Evolutionary conservation across 2,113 vertebrate species (phyloP).

Genomic region (Elaphurus davidianus): DNA sequence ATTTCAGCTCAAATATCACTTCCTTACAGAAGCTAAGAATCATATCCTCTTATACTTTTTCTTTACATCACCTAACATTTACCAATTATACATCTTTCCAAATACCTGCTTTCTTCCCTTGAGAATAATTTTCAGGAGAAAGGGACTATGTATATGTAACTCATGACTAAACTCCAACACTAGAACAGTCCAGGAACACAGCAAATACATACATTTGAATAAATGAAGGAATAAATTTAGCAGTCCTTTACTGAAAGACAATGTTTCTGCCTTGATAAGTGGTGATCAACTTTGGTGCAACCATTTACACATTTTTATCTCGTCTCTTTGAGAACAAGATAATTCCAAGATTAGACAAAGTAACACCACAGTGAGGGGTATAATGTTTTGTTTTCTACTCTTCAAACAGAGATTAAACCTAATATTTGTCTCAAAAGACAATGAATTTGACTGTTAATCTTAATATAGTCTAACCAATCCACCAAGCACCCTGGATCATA

Average conservation of each 20-base stretch:
- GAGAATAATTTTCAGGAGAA: slow-evolving; percentile 7
- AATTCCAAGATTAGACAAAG: not conserved
- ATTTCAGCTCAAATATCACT: not conserved
- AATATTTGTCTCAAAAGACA: not conserved
- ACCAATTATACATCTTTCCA: not conserved
- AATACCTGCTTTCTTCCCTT: not conserved
- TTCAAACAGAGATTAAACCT: not conserved
- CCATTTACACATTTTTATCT: not conserved
- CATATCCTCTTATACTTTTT: not conserved
- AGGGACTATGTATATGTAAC: not conserved
- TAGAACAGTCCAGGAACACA: not conserved
- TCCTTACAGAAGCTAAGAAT: not conserved
- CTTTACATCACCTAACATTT: not conserved
- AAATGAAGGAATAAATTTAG: not conserved
- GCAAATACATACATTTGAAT: not conserved
- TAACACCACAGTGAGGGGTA: not conserved
- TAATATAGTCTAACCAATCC: not conserved
- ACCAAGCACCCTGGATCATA: not conserved
- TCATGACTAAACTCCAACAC: not conserved
- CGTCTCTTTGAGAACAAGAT: slow-evolving; percentile 24
- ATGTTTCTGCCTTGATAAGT: not conserved
- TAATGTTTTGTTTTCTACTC: not conserved
- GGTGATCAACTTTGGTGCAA: not conserved
- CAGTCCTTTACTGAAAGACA: not conserved
- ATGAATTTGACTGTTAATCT: slow-evolving; percentile 8